Evolutionary conservation across 2,888 invertebrate genomes (phyloP), one percentile per base, ranked within the genome.

Genomic region (Epinotia bilunana): DNA sequence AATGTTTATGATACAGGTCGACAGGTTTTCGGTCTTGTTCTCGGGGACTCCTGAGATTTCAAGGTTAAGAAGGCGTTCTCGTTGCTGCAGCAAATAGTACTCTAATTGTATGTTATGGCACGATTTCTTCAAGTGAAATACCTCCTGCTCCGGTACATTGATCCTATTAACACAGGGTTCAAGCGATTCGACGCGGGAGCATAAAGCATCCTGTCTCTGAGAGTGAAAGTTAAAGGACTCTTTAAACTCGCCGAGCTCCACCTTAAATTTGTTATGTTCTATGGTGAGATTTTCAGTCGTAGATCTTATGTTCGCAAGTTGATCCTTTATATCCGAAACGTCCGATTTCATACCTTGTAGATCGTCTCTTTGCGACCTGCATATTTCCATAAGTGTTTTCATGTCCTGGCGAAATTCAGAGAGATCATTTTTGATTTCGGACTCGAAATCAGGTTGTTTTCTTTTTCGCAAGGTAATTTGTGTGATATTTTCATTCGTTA

Each of bases 221-320:
- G 67, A 67, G n/a, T 67, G 67, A 55, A 68, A 68, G 18, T 68
- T 13, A 39, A 68, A 18, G 11, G 67, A 57, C 11, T 57, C 67
- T 5, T 57, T 68, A 18, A 68, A 57, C 0, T 68, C 67, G 6
- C 18, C 67, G 5, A 68, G 0, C 0, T 68, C 67, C 3, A 39
- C 43, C 20, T 57, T 68, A 20, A 57, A 39, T 55, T 58, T 18
- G 13, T 57, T 57, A 7, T 57, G 67, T 57, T 68, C 67, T 0
- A 18, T 33, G 39, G 57, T 20, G 4, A 68, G 20, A 16, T 57
- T 68, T 18, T 67, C 67, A 4, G 67, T 67, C 0, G 55, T 55
- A 7, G 55, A n/a, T 12, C 20, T 64, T 23, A 67, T 67, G n/a
- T 7, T 67, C 0, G 7, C n/a, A 0, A 67, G 18, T 18, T 67